Percentiles rank a stretch among this genome's conserved stretches.
These are phyloP conservation scores for Notechis scutatus DNA, from an alignment of 2,113 vertebrate species.

Conservation along the genomic window DNA sequence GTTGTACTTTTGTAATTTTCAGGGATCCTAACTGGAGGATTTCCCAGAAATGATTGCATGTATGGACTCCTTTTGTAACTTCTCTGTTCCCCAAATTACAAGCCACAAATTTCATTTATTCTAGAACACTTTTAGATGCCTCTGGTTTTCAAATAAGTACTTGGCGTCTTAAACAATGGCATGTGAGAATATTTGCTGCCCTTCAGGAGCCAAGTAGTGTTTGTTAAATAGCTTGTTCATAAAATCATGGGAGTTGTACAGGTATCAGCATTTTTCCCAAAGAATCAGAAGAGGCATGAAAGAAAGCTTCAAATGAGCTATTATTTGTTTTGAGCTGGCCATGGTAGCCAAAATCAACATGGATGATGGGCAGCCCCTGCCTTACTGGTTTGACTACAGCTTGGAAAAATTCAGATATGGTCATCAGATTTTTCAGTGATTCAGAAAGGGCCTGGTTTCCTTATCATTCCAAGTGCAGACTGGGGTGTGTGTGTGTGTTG, in stretches of 20 bases:
- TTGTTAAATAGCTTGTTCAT: not conserved
- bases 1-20: not conserved
- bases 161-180: not conserved
- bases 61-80: not conserved
- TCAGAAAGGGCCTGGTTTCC: not conserved
- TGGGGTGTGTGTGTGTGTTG: not conserved
- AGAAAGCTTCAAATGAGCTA: not conserved
- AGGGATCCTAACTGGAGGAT: not conserved
- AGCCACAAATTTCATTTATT: not conserved
- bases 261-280: not conserved
- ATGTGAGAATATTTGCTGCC: not conserved
- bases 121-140: not conserved
- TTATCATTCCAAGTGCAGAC: not conserved
- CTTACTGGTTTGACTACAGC: not conserved
- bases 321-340: not conserved
- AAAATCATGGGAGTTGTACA: not conserved
- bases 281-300: not conserved
- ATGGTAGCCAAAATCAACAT: not conserved
- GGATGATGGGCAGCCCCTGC: not conserved
- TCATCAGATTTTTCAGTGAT: not conserved
- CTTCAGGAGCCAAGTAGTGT: not conserved
- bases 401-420: not conserved
- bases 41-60: not conserved
- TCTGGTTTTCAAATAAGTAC: not conserved
- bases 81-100: not conserved